Evolutionary conservation across 2,888 invertebrate genomes (phyloP).

Genomic region (Drosophila antonietae): DNA sequence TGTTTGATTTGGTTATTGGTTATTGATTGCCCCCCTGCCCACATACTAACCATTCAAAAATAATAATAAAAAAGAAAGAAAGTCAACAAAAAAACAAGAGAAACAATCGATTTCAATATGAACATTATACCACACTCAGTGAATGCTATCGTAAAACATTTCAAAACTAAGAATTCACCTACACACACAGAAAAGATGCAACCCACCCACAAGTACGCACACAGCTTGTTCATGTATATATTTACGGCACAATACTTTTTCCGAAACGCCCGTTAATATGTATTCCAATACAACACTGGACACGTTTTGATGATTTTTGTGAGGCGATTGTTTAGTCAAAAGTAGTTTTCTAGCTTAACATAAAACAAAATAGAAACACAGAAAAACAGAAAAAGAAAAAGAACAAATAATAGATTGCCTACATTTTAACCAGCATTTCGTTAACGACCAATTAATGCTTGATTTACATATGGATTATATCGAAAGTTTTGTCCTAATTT

Average conservation of each 20-base stretch:
- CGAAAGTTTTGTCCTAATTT: conserved; percentile 20
- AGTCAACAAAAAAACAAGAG: conserved; percentile 64
- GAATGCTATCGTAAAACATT: conserved; percentile 21
- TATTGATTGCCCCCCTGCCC: conserved; percentile 34
- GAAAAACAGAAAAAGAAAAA: background rate
- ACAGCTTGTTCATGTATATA: conserved; percentile 17
- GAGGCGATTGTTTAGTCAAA: conserved; percentile 75
- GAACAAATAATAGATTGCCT: conserved; percentile 19
- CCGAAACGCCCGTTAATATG: conserved; percentile 9
- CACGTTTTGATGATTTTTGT: conserved; percentile 84
- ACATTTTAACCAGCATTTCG: conserved; percentile 38
- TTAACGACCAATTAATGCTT: conserved; percentile 42
- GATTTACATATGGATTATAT: conserved; percentile 19
- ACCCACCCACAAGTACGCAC: background rate
- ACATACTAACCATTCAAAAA: conserved; percentile 24
- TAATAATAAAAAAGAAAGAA: conserved; percentile 5
- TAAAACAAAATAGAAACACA: background rate
- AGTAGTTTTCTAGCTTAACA: conserved; percentile 45
- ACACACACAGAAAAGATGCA: background rate
- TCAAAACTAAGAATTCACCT: conserved; percentile 3
- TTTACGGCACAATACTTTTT: conserved; percentile 1
- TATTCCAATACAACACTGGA: conserved; percentile 35
- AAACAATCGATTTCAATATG: conserved; percentile 66
- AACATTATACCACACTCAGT: conserved; percentile 9
- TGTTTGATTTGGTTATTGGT: conserved; percentile 57